A percentile compares a stretch with the other conserved stretches of the same genome.
Conservation (phyloP, 1,140 invertebrate species). For the Ptiloglossa arizonensis region DNA sequence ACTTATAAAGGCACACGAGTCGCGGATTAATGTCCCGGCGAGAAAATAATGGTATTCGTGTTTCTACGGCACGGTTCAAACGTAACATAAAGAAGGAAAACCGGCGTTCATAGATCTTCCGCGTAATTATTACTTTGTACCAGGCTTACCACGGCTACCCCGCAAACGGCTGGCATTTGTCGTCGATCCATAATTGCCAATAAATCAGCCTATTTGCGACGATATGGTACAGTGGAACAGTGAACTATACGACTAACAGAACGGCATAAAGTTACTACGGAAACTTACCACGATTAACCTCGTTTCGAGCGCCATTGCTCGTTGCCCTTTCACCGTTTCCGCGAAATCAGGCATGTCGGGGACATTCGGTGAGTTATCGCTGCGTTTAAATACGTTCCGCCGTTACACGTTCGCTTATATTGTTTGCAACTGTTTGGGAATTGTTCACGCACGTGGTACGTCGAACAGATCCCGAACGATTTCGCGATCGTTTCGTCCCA, state of each 20-base stretch:
- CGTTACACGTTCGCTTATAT: background rate
- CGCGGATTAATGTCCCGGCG: background rate
- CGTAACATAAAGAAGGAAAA: background rate
- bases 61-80: background rate
- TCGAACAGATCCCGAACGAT: background rate
- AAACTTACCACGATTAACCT: slow-evolving; percentile 54
- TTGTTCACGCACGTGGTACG: background rate
- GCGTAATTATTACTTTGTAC: slow-evolving; percentile 41
- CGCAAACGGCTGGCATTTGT: slow-evolving; percentile 51
- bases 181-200: slow-evolving; percentile 52
- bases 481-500: background rate
- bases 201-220: slow-evolving; percentile 51
- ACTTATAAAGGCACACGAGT: too few species aligned
- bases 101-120: slow-evolving; percentile 25
- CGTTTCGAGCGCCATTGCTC: slow-evolving; percentile 41
- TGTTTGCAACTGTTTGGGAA: slow-evolving; percentile 28
- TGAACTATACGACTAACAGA: slow-evolving; percentile 28
- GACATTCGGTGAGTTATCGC: slow-evolving; percentile 43
- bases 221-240: slow-evolving; percentile 41
- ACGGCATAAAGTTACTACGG: slow-evolving; percentile 49
- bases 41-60: background rate
- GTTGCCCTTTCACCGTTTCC: slow-evolving; percentile 48
- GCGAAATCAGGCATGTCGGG: slow-evolving; percentile 46
- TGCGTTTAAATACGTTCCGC: slow-evolving; percentile 43
- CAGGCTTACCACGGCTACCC: slow-evolving; percentile 11